Base-by-base conservation (phyloP, 2,888 invertebrate species). In the Mechanitis messenoides region DNA sequence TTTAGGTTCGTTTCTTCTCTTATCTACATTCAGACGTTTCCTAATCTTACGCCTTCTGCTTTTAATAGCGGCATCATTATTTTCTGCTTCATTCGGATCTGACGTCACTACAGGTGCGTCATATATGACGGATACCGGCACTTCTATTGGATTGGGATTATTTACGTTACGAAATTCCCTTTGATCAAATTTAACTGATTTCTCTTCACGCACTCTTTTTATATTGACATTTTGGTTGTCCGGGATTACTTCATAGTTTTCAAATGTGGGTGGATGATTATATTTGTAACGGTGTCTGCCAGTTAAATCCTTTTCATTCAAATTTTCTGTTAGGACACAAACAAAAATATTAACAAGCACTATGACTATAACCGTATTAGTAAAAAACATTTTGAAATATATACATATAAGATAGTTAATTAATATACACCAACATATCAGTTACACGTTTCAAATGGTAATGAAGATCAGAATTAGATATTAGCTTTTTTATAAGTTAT, bases 401-500 rank as follows among this genome's bases (percentile, higher is more conserved):
- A 64, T 60, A 68, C 66, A 64, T 64, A 66, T 64, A 68, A 59
- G 58, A 68, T 69, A 64, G 66, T 66, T 60, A 60, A 69, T 42
- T 42, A 42, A 65, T 63, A 66, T 61, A 70, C 64, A 71, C 76
- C 76, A 78, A 76, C 80, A 77, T 72, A 75, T 67, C 75, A 73
- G 77, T 66, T 63, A 74, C 79, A 72, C 81, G 79, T 69, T 77
- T 79, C 68, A 75, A 74, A 73, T 70, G 72, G 74, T 74, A 79
- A 81, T 86, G 83, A 79, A 77, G 75, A 80, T 78, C 78, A 80
- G 74, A 72, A 71, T 63, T 59, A 63, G 71, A 71, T 71, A 69
- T 72, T 66, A 68, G 67, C 69, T 68, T 71, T 74, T 79, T 74
- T 62, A 59, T 46, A 42, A 45, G 60, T 62, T 62, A 64, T 63